These are phyloP conservation scores for Sycophila texana DNA, from an alignment of 2,888 invertebrate genomes.

Conservation along the genomic window DNA sequence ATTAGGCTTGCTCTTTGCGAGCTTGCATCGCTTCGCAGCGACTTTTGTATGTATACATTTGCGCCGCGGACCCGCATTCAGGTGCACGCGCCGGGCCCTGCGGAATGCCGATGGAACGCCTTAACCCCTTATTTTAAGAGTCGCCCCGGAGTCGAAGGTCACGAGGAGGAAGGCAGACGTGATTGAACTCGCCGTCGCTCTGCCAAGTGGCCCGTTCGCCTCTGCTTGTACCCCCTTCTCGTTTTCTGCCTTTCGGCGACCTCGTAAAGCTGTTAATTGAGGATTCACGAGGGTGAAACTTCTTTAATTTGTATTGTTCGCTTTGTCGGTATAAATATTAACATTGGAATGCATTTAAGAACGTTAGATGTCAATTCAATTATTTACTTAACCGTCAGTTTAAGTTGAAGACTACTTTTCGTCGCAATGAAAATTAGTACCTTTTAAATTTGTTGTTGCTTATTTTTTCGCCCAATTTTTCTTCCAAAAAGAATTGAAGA, in stretches of 20 bases:
- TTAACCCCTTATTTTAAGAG: neutral
- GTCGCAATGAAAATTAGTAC: too few relatives aligned
- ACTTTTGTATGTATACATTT: slow-evolving; percentile 9
- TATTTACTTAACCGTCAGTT: too few relatives aligned
- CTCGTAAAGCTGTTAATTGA: too few relatives aligned
- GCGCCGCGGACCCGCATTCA: neutral
- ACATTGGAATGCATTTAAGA: too few relatives aligned
- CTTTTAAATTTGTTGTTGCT: too few relatives aligned
- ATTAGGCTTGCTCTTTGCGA: slow-evolving; percentile 58
- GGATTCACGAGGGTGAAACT: too few relatives aligned
- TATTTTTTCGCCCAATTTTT: neutral
- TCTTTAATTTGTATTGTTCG: too few relatives aligned
- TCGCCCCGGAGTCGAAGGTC: neutral
- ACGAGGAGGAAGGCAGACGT: slow-evolving; percentile 5
- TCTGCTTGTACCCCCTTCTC: slow-evolving; percentile 18
- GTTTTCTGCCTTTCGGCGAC: neutral
- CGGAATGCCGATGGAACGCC: slow-evolving; percentile 8
- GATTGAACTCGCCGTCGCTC: neutral
- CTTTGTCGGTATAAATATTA: too few relatives aligned
- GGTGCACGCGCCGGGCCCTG: neutral
- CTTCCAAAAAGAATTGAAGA: neutral
- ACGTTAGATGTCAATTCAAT: too few relatives aligned
- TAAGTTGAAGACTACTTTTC: too few relatives aligned
- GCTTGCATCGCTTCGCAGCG: neutral
- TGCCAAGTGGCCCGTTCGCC: neutral